A percentile compares a stretch with the other conserved stretches of the same genome.
Conservation (phyloP, 2,113 vertebrate genomes). For the Ursus arctos region DNA sequence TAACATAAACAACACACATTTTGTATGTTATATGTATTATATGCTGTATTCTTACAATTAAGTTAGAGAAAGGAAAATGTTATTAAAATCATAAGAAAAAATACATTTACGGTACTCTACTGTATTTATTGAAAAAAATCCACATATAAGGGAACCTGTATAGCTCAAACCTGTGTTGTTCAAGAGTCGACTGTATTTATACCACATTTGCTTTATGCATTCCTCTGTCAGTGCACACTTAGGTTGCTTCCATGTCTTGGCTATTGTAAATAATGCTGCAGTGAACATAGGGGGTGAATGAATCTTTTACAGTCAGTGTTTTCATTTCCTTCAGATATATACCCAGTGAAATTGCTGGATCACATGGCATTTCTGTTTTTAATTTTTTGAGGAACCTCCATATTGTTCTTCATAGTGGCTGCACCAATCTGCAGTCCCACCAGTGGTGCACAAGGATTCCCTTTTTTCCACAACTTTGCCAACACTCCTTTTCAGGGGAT, state of each 20-base stretch:
- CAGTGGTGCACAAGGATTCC: not conserved
- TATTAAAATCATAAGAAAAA: not conserved
- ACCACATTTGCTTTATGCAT: not conserved
- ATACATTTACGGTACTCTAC: not conserved
- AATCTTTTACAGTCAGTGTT: not conserved
- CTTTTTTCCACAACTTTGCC: not conserved
- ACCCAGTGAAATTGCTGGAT: not conserved
- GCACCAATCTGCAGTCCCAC: not conserved
- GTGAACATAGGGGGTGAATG: not conserved
- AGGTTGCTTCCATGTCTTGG: not conserved
- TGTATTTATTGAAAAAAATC: not conserved
- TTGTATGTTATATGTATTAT: not conserved
- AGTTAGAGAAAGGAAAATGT: not conserved
- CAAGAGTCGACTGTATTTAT: not conserved
- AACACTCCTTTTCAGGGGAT: not conserved
- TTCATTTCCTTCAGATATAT: not conserved
- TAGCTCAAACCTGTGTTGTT: not conserved
- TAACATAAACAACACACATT: not conserved
- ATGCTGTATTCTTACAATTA: not conserved
- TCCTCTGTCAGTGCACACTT: not conserved
- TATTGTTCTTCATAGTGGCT: not conserved
- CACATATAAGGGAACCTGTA: not conserved
- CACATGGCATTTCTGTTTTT: not conserved
- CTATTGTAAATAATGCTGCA: not conserved
- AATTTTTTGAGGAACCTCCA: not conserved